Evolutionary conservation across 23 tunicate genomes (phyloP), one percentile per base, ranked within the genome.

Genomic region (Styela plicata): DNA sequence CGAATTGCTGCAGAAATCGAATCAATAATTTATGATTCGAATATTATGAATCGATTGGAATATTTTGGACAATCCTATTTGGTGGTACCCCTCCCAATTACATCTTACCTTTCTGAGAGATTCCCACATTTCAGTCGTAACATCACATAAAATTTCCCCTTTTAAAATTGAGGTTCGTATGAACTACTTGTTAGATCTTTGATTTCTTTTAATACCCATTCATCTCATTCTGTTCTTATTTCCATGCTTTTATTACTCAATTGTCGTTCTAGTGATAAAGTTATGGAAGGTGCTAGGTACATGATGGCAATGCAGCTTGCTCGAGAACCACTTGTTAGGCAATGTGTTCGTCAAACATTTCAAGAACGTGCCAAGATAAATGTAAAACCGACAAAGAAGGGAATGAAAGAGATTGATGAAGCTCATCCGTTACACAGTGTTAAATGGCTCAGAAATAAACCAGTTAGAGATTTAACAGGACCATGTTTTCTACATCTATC

Each of bases 271-370:
- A 92, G 97, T 30, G 97, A 96, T 36, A 88, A 79, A 31, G 99
- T 96, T 0, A 57, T 96, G 68, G 92, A 91, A 57, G 99, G 97
- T 2, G 90, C 97, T 0, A 74, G 97, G 20, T 96, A 87, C 83
- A 91, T 96, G 97, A 94, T 92, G 64, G 99, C 99, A 24, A 88
- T 84, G 91, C 97, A 96, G 70, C 79, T 96, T 52, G 99, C 99
- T 20, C 63, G 90, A 25, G 99, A 96, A 79, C 99, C 99, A 1
- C 83, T 91, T 31, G 94, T 96, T 16, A 90, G 97, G 5, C 96
- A 96, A 80, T 84, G 92, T 68, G 90, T 96, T 33, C 89, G 99
- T 13, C 96, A 96, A 53, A 83, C 86, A 3, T 94, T 94, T 57
- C 64, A 67, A 64, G 96, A 95, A 63, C 76, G 89, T 5, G 96